Evolutionary conservation across 2,113 vertebrate species (phyloP).

Genomic region (Amphiprion ocellaris): DNA sequence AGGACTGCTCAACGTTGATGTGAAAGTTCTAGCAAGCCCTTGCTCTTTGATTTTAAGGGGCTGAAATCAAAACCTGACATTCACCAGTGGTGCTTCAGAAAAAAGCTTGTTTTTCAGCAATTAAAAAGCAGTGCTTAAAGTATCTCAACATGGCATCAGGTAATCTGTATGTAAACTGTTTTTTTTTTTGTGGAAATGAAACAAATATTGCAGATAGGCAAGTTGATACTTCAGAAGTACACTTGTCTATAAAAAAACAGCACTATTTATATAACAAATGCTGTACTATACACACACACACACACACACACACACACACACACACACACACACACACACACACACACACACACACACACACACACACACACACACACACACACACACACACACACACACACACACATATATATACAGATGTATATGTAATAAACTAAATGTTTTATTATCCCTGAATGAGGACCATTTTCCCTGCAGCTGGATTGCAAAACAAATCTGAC

Average conservation of each 20-base stretch:
- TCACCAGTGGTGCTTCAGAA: slow-evolving; percentile 12
- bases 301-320: no score
- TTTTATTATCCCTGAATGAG: not conserved
- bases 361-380: no score
- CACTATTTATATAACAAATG: no score
- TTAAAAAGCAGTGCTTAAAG: no score
- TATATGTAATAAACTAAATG: not conserved
- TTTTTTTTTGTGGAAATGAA: not conserved
- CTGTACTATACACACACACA: no score
- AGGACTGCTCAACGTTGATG: slow-evolving; percentile 26
- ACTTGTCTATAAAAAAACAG: no score
- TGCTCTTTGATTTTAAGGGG: slow-evolving; percentile 9
- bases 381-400: no score
- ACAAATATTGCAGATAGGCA: not conserved
- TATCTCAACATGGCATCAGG: not conserved
- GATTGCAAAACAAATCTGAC: not conserved
- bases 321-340: no score
- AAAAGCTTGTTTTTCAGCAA: not conserved
- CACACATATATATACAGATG: no score
- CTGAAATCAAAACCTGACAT: slow-evolving; percentile 31
- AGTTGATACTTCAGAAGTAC: no score
- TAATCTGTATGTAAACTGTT: not conserved
- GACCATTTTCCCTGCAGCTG: not conserved
- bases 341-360: no score
- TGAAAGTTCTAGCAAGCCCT: not conserved